These are phyloP conservation scores for Nyctalus aviator DNA, from an alignment of 2,797 vertebrate species.

Conservation along the genomic window DNA sequence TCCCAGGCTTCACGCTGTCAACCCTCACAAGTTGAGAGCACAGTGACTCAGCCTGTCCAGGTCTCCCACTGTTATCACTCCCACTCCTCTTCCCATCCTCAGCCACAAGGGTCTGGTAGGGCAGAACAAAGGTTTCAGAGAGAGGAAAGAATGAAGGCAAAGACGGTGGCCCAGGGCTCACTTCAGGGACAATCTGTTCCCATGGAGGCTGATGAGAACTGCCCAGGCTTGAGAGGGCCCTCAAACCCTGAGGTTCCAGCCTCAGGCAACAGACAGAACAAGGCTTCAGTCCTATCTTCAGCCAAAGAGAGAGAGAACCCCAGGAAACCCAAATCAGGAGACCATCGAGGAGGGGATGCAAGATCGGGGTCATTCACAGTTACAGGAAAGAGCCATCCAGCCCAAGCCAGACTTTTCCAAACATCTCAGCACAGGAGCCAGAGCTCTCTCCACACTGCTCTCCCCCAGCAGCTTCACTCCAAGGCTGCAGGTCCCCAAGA, in stretches of 20 bases:
- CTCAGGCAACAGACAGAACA: slow-evolving; percentile 53
- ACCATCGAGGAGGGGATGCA: not conserved
- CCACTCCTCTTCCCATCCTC: not conserved
- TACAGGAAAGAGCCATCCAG: not conserved
- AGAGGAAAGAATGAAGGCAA: slow-evolving; percentile 16
- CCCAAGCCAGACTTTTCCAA: not conserved
- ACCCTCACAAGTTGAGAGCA: not conserved
- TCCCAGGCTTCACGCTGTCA: slow-evolving; percentile 18
- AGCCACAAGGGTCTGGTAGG: not conserved
- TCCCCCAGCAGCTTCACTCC: not conserved
- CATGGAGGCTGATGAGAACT: not conserved
- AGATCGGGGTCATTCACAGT: not conserved
- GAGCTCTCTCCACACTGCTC: not conserved
- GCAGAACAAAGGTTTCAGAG: slow-evolving; percentile 24
- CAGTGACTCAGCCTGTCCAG: slow-evolving; percentile 45
- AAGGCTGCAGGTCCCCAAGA: not conserved
- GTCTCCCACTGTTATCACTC: not conserved
- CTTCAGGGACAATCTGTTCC: not conserved
- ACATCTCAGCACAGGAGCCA: not conserved
- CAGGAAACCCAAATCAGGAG: slow-evolving; percentile 53
- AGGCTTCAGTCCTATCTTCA: slow-evolving; percentile 7
- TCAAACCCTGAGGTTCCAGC: not conserved
- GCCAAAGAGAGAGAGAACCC: not conserved
- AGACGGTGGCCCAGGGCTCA: not conserved
- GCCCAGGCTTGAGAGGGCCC: not conserved